Conservation (phyloP, 1,140 invertebrate species). For the Pseudomyrmex dendroicus region DNA sequence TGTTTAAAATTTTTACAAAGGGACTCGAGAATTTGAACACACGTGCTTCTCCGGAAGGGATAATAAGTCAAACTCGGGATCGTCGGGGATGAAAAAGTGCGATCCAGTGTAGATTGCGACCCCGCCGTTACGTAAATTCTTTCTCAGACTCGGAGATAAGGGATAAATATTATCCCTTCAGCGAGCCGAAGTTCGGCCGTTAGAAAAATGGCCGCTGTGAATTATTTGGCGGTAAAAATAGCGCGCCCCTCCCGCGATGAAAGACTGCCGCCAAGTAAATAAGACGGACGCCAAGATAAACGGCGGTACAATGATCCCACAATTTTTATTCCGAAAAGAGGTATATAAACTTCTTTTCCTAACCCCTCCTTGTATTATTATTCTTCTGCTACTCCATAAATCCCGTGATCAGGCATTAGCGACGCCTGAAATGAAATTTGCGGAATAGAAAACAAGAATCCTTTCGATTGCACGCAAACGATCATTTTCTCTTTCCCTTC, state of each 20-base stretch:
- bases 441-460: not conserved
- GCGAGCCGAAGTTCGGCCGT: constrained; percentile 15
- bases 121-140: not conserved
- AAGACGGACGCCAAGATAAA: constrained; percentile 55
- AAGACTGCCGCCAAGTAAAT: constrained; percentile 39
- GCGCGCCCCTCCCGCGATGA: constrained; percentile 9
- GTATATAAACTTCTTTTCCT: not conserved
- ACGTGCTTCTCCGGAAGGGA: not conserved
- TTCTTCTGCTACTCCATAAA: not conserved
- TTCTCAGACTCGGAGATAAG: constrained; percentile 31
- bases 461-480: constrained; percentile 45
- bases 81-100: not conserved
- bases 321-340: constrained; percentile 47
- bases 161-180: constrained; percentile 57
- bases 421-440: not conserved
- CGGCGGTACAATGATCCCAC: constrained; percentile 40
- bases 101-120: not conserved
- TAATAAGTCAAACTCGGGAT: not conserved
- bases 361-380: constrained; percentile 9
- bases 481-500: constrained; percentile 15
- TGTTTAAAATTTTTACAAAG: constrained; percentile 5
- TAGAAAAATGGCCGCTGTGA: constrained; percentile 41
- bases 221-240: constrained; percentile 47
- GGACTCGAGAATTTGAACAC: too few species aligned
- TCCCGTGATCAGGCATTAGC: not conserved